Conservation (phyloP, 2,888 invertebrate species). For the Caenorhabditis virilis region DNA sequence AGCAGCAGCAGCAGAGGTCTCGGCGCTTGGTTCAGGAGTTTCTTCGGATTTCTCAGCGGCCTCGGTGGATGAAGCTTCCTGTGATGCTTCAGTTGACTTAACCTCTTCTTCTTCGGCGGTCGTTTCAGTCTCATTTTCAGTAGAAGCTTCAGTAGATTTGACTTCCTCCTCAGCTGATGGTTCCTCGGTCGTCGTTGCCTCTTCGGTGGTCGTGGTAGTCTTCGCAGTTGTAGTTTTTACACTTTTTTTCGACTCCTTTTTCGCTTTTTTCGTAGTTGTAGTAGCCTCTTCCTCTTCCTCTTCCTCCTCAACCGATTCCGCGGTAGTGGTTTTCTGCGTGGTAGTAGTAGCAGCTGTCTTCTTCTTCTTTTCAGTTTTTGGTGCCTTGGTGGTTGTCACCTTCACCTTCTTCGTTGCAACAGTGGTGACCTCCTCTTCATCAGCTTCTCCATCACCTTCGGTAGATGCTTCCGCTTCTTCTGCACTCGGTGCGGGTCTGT, state of each 20-base stretch:
- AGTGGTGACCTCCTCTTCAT: constrained; percentile 3
- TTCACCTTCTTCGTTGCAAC: no score
- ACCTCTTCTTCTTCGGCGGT: not conserved
- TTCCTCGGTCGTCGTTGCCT: not conserved
- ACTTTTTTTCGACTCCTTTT: not conserved
- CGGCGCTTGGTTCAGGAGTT: not conserved
- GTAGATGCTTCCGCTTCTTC: not conserved
- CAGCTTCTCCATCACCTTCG: not conserved
- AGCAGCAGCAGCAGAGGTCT: not conserved
- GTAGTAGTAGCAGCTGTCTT: not conserved
- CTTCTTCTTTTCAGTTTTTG: not conserved
- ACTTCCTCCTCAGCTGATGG: not conserved
- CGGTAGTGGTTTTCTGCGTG: not conserved
- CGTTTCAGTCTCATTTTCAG: not conserved
- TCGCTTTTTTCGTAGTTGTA: not conserved
- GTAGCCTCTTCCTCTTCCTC: not conserved
- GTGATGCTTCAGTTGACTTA: not conserved
- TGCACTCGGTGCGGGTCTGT: not conserved
- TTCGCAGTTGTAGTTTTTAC: not conserved
- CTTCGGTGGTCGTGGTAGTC: not conserved
- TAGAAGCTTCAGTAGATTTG: not conserved
- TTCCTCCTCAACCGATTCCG: not conserved
- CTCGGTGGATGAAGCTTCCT: constrained; percentile 17
- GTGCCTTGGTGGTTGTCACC: not conserved
- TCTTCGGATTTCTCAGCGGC: constrained; percentile 12